A percentile compares a stretch with the other conserved stretches of the same genome.
phyloP scores from a whole-genome alignment of 2,888 invertebrate genomes.

The Toxonevra muliebris region DNA sequence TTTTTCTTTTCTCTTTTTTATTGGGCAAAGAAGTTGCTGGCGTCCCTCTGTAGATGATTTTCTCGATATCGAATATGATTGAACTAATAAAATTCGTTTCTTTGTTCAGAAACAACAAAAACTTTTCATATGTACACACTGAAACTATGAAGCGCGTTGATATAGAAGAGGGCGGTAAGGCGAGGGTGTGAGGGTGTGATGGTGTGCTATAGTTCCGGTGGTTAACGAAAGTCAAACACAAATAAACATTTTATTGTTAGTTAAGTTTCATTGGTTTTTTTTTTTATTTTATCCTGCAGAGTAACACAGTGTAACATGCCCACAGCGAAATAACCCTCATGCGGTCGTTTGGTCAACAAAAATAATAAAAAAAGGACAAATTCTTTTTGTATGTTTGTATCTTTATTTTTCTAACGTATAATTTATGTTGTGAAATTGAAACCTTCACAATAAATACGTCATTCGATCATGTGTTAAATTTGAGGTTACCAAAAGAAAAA shows the following conservation, averaged over 20 bases:
- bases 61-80: no score
- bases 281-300: background rate
- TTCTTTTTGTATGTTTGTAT: background rate
- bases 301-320: conserved; percentile 16
- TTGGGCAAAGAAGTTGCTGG: conserved; percentile 4
- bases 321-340: conserved; percentile 24
- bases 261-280: background rate
- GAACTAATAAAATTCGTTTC: no score
- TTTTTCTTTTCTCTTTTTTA: conserved; percentile 19
- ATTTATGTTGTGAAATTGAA: conserved; percentile 29
- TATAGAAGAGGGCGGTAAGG: background rate
- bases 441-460: conserved; percentile 34
- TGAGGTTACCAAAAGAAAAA: conserved; percentile 9
- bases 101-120: no score
- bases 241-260: conserved; percentile 16
- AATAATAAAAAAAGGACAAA: conserved; percentile 2
- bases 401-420: background rate
- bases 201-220: background rate
- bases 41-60: background rate
- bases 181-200: background rate
- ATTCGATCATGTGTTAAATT: conserved; percentile 29
- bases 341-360: background rate
- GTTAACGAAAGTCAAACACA: conserved; percentile 17
- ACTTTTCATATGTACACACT: no score
- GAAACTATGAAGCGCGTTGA: background rate